Evolutionary conservation across 92 coral and sea anemone species (phyloP).

Genomic region (Metridium senile): DNA sequence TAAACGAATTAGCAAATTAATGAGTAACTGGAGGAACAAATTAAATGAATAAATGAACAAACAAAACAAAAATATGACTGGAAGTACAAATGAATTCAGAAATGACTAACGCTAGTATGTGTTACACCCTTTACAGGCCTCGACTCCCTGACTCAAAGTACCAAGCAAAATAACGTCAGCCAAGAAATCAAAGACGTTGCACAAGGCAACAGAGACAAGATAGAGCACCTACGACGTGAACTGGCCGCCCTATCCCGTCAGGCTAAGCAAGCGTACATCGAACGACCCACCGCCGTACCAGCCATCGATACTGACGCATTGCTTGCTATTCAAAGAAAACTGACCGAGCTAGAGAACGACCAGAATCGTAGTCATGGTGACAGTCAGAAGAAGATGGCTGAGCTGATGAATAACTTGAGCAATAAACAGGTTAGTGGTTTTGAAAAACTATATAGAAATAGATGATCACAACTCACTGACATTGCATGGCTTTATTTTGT

Average conservation of each 20-base stretch:
- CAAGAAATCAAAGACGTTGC: slow-evolving; percentile 69
- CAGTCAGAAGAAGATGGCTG: slow-evolving; percentile 52
- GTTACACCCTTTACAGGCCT: slow-evolving; percentile 33
- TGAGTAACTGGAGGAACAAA: too few species aligned
- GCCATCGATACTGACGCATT: slow-evolving; percentile 72
- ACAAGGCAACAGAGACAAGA: slow-evolving; percentile 74
- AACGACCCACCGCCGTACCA: slow-evolving; percentile 55
- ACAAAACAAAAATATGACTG: too few species aligned
- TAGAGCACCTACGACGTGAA: slow-evolving; percentile 79
- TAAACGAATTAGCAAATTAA: too few species aligned
- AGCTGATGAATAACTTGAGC: slow-evolving; percentile 64
- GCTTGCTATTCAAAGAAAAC: slow-evolving; percentile 65
- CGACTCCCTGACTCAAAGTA: slow-evolving; percentile 63
- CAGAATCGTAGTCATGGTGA: slow-evolving; percentile 63
- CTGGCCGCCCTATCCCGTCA: slow-evolving; percentile 86
- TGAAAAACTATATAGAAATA: too few species aligned
- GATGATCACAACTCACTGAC: too few species aligned
- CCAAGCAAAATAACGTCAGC: slow-evolving; percentile 39
- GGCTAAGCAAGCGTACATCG: slow-evolving; percentile 63
- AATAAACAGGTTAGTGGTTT: slow-evolving; percentile 63
- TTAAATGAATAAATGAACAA: too few species aligned
- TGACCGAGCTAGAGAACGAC: slow-evolving; percentile 66
- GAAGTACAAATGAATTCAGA: too few species aligned
- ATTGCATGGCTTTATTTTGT: background rate
- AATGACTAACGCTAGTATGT: background rate